Conservation (phyloP, 35 echinoderm and acorn worm species). For the Chiridota heheva region DNA sequence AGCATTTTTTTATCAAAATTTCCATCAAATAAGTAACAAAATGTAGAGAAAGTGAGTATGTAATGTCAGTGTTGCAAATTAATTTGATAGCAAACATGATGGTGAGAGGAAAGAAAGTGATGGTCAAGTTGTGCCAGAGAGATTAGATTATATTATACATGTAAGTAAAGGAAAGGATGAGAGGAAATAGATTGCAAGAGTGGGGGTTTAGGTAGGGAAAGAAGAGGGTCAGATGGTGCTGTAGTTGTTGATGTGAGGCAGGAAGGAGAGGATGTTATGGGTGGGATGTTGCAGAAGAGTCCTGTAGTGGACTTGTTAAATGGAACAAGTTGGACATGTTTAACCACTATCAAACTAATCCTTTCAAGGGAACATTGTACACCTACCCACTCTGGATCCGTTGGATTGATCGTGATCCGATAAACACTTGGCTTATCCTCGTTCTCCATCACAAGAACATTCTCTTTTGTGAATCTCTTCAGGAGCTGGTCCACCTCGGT, state of each 20-base stretch:
- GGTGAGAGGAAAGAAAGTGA: no score
- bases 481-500: constrained; percentile 68
- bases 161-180: neutral
- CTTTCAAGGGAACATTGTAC: neutral
- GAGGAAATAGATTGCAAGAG: neutral
- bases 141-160: no score
- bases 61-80: no score
- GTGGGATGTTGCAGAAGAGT: neutral
- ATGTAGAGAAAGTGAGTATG: no score
- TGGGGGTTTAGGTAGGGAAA: neutral
- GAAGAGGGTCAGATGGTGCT: neutral
- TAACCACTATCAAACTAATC: neutral
- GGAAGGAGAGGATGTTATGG: neutral
- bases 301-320: neutral
- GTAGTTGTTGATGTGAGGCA: neutral
- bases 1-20: no score
- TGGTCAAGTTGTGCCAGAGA: no score
- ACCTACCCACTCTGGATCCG: constrained; percentile 98
- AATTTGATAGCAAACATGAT: no score
- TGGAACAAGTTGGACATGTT: neutral
- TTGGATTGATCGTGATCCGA: constrained; percentile 66
- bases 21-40: no score
- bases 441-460: constrained; percentile 34
- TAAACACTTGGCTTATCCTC: constrained; percentile 50
- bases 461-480: constrained; percentile 59